phyloP scores from a whole-genome alignment of 2,797 vertebrate genomes.

The Alca torda region DNA sequence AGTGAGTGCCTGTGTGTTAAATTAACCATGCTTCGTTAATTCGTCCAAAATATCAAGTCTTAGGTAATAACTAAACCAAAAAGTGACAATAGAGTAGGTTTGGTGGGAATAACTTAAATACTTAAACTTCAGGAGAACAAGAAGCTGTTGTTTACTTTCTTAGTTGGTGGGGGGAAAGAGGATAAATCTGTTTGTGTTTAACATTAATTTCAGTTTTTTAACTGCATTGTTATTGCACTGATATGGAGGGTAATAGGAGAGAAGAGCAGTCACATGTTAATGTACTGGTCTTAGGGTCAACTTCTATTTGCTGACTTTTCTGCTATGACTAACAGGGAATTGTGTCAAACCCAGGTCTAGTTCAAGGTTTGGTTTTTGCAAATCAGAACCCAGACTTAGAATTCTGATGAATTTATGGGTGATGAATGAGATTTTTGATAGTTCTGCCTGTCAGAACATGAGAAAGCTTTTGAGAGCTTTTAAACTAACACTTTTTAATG shows the following conservation, averaged over 20 bases:
- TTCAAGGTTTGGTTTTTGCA: background rate
- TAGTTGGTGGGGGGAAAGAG: background rate
- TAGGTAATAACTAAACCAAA: background rate
- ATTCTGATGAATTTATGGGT: background rate
- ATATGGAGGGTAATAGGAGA: background rate
- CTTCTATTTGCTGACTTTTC: background rate
- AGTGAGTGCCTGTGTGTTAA: slow-evolving; percentile 2
- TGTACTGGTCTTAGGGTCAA: background rate
- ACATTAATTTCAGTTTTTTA: background rate
- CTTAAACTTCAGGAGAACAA: background rate
- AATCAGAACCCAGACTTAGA: background rate
- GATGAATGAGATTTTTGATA: background rate
- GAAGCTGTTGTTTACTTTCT: background rate
- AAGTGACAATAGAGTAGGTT: background rate
- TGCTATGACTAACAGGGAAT: background rate
- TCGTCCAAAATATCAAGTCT: background rate
- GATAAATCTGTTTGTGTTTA: background rate
- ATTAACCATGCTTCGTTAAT: background rate
- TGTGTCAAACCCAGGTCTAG: background rate
- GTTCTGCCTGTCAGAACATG: background rate
- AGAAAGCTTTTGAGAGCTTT: background rate
- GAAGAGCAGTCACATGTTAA: background rate
- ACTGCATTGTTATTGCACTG: background rate
- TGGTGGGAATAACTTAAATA: background rate
- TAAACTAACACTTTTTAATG: background rate